phyloP scores from a whole-genome alignment of 2,888 invertebrate genomes.

The Eilema sororculum region DNA sequence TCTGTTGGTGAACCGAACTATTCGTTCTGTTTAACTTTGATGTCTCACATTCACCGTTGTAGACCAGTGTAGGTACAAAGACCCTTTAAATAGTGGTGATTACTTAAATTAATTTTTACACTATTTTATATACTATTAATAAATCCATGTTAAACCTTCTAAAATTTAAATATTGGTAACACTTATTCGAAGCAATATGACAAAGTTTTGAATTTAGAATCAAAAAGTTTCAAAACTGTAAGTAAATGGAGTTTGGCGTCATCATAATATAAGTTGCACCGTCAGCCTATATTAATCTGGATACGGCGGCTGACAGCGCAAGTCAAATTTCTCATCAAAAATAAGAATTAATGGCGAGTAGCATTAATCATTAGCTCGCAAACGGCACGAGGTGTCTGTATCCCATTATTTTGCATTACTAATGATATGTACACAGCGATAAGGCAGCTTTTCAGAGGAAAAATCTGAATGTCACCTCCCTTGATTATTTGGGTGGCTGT shows the following conservation, averaged over 20 bases:
- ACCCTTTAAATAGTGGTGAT: constrained; percentile 24
- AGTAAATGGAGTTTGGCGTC: constrained; percentile 57
- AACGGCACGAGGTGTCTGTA: constrained; percentile 86
- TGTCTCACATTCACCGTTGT: constrained; percentile 49
- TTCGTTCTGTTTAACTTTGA: constrained; percentile 76
- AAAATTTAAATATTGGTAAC: neutral
- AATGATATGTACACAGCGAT: constrained; percentile 85
- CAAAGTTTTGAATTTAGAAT: constrained; percentile 6
- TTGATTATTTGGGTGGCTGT: constrained; percentile 60
- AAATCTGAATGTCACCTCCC: constrained; percentile 76
- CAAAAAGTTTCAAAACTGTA: constrained; percentile 29
- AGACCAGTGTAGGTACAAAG: constrained; percentile 18
- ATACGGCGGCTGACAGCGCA: constrained; percentile 84
- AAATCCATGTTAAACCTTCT: neutral
- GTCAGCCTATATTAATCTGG: constrained; percentile 86
- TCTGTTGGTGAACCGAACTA: constrained; percentile 76
- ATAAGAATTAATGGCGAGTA: constrained; percentile 86
- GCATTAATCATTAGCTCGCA: constrained; percentile 86
- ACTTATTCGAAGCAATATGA: neutral
- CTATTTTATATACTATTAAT: neutral
- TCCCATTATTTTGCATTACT: constrained; percentile 87
- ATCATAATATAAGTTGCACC: constrained; percentile 81
- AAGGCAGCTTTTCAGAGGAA: constrained; percentile 76
- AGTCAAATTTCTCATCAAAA: constrained; percentile 87
- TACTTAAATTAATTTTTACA: constrained; percentile 24